Evolutionary conservation across 1,140 invertebrate genomes (phyloP).

Genomic region (Dendrolimus punctatus): DNA sequence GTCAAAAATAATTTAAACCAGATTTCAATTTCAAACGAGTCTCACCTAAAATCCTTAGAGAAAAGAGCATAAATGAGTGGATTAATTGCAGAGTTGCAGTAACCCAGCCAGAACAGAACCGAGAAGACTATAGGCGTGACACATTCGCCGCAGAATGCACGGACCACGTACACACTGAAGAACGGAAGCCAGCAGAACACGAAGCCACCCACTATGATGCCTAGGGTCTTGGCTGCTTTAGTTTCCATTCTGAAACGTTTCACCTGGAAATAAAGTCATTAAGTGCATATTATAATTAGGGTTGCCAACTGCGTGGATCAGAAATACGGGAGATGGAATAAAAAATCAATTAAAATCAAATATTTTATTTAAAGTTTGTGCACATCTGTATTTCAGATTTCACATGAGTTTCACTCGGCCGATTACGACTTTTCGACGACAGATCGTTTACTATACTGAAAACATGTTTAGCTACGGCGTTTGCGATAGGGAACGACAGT

Average conservation of each 20-base stretch:
- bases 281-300: neutral
- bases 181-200: slow-evolving; percentile 96
- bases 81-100: slow-evolving; percentile 96
- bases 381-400: too few species aligned
- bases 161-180: slow-evolving; percentile 92
- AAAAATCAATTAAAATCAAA: too few species aligned
- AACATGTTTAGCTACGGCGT: too few species aligned
- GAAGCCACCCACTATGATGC: slow-evolving; percentile 95
- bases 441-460: too few species aligned
- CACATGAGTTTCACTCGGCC: too few species aligned
- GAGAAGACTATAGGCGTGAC: slow-evolving; percentile 89
- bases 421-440: too few species aligned
- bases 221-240: slow-evolving; percentile 94
- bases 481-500: too few species aligned
- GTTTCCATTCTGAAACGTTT: slow-evolving; percentile 92
- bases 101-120: slow-evolving; percentile 96
- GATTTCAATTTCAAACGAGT: neutral
- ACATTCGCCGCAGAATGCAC: slow-evolving; percentile 86
- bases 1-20: too few species aligned
- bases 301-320: too few species aligned
- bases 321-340: too few species aligned
- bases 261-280: slow-evolving; percentile 62
- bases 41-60: slow-evolving; percentile 88
- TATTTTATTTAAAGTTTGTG: too few species aligned
- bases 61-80: slow-evolving; percentile 94